Percentiles rank a stretch among this genome's conserved stretches.
These are phyloP conservation scores for Suricata suricatta DNA, from an alignment of 2,113 vertebrate genomes.

Conservation along the genomic window DNA sequence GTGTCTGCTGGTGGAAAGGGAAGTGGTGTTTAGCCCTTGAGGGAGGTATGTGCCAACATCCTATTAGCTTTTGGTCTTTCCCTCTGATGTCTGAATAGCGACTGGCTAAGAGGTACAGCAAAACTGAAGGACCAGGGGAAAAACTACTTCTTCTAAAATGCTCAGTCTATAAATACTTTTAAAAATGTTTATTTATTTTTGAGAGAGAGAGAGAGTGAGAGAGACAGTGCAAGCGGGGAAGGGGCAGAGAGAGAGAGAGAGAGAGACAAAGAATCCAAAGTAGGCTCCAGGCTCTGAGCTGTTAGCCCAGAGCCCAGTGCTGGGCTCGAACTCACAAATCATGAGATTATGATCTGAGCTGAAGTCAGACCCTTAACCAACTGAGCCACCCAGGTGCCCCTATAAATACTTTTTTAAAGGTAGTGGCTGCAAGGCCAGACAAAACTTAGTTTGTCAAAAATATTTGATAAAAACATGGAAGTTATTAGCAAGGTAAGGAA, in stretches of 20 bases:
- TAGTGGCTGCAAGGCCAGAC: background rate
- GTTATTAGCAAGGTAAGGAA: background rate
- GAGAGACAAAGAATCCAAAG: background rate
- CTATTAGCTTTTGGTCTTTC: background rate
- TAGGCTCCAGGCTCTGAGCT: background rate
- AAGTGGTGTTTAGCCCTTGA: background rate
- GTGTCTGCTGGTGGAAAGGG: background rate
- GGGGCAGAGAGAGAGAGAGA: background rate
- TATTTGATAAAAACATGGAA: background rate
- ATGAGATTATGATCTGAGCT: background rate
- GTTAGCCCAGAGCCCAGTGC: no score
- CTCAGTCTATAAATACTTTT: background rate
- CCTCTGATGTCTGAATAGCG: background rate
- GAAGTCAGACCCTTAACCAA: background rate
- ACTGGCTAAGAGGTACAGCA: background rate
- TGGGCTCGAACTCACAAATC: background rate
- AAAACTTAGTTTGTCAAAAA: background rate
- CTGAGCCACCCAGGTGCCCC: background rate
- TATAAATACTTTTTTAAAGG: background rate
- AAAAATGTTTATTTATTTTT: background rate
- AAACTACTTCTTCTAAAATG: background rate
- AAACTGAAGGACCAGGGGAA: background rate
- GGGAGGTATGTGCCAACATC: background rate
- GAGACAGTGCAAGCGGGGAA: background rate
- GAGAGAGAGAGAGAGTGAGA: background rate